Evolutionary conservation across 1,140 invertebrate genomes (phyloP), one percentile per base, ranked within the genome.

Genomic region (Drosophila rhopaloa): DNA sequence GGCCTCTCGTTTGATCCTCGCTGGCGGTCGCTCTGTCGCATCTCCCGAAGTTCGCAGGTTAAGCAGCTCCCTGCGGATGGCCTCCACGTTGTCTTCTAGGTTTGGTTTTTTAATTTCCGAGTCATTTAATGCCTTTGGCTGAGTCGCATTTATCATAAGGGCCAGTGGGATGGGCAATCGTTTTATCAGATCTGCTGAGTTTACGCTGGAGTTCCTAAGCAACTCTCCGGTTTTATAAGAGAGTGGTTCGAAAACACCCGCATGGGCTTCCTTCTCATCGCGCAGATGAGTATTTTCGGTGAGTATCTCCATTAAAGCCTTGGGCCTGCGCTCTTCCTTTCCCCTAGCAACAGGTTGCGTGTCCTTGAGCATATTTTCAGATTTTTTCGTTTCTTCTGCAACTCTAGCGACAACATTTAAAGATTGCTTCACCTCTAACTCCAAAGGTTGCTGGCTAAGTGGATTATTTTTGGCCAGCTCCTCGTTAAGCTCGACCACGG

Each of bases 401-500:
- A 50, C 63, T 32, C 37, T 44, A n/a, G 0, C 40, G 1, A 65
- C 47, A 7, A 38, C 14, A 50, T 78, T 63, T 1, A 91, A 70
- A 24, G 79, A 61, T 29, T 88, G 68, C 7, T 81, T 67, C n/a
- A 76, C 59, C 0, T 75, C 71, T 1, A 86, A 75, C 55, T 82
- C 78, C 19, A 48, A 44, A 24, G 29, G 54, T 51, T 67, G 40
- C 32, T 62, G 62, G 6, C 16, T 32, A 0, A 70, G 75, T 44
- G 90, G 65, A 71, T 83, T 91, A 62, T 92, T 88, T 48, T 92
- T 92, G 0, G 81, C 81, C 51, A 92, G 53, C 56, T 92, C 91
- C 8, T 90, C 79, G 40, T 95, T 94, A 14, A 95, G 93, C 81
- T 93, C 77, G 89, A 93, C 76, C n/a, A 92, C 84, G 73, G 93